Evolutionary conservation across 2,113 vertebrate genomes (phyloP).

Genomic region (Chroicocephalus ridibundus): DNA sequence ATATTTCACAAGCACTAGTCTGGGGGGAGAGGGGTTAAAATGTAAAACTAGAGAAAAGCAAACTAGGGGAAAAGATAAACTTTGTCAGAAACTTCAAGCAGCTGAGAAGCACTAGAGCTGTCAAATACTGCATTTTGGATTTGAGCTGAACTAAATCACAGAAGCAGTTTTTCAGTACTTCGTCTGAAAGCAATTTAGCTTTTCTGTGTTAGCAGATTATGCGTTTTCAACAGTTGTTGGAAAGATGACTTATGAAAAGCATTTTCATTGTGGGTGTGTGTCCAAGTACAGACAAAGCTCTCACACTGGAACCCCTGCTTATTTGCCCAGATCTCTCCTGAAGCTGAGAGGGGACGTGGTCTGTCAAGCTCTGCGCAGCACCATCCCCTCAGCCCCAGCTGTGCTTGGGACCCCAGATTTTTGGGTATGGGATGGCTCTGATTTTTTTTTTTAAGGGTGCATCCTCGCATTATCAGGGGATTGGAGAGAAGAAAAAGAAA

Average conservation of each 20-base stretch:
- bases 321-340: neutral
- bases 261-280: slow-evolving; percentile 3
- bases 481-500: rapidly evolving
- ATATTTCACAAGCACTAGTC: neutral
- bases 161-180: neutral
- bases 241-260: slow-evolving; percentile 45
- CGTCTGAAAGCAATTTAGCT: slow-evolving; percentile 58
- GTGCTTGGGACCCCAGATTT: neutral
- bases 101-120: neutral
- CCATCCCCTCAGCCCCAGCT: neutral
- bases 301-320: neutral
- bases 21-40: neutral
- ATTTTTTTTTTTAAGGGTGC: neutral
- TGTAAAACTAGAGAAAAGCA: neutral
- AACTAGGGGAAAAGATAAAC: neutral
- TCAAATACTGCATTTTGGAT: neutral
- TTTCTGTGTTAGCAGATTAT: slow-evolving; percentile 58
- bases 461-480: neutral
- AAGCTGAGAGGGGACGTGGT: neutral
- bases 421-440: neutral
- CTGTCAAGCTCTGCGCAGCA: neutral
- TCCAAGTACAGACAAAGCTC: slow-evolving; percentile 21
- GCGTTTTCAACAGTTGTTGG: slow-evolving; percentile 56
- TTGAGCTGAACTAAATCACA: slow-evolving; percentile 1
- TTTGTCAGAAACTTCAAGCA: neutral